Base-by-base conservation (phyloP, 2,113 vertebrate genomes). In the Setophaga coronata region DNA sequence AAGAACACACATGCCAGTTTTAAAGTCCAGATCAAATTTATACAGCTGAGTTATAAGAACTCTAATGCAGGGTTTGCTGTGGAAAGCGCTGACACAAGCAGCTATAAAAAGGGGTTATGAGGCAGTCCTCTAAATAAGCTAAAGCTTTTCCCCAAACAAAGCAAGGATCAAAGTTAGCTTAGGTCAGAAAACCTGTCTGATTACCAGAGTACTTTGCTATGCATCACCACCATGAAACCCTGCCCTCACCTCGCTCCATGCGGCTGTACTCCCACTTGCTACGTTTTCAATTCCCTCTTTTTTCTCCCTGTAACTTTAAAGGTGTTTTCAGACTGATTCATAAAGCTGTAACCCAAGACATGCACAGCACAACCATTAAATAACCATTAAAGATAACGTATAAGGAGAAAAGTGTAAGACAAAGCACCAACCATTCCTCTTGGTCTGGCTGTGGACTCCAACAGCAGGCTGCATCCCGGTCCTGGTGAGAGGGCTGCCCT, bases 11-110 rank as follows among this genome's bases (percentile, higher is more conserved):
- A 82, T 84, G 43, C 74, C 87, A 64, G 12, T 94, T 96, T 93
- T 95, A 86, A 96, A 91, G 82, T 94, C 84, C 89, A 94, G 87
- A 94, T 87, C 83, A 89, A 89, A 91, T 94, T 94, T 86, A 92
- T 91, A 91, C 29, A 88, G 84, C 78, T 60, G 38, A 89, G 77
- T 76, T 96, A 48, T 54, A 93, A 85, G 84, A 88, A 82, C 38
- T 14, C 51, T 73, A 93, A 89, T 20, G 65, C 50, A 47, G 33
- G 66, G 57, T 53, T 95, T 93, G 71, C 93, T 82, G 78, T 81
- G 84, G 81, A 95, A 95, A 96, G 56, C 11, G 5, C 81, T 94
- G 87, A 97, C 74, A 91, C 66, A 80, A 87, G 26, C 29, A 60
- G 62, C 94, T 94, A 90, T 93, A 81, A 95, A 90, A 93, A 88